Percentiles rank a stretch among this genome's conserved stretches.
phyloP scores from a whole-genome alignment of 2,888 invertebrate genomes.

The Stramonita haemastoma region DNA sequence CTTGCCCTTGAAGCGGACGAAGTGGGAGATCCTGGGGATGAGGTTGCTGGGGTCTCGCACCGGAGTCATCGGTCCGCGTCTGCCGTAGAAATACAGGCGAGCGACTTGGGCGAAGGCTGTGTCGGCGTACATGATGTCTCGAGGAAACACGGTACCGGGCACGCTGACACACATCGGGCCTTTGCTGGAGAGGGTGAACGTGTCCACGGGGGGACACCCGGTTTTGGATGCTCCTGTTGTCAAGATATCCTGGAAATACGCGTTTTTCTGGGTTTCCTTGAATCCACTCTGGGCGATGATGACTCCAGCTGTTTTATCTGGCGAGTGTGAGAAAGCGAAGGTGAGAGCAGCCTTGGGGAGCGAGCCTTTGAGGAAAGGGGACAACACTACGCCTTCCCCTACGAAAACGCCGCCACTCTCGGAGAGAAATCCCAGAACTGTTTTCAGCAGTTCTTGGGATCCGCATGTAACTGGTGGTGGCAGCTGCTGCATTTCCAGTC shows the following conservation, averaged over 20 bases:
- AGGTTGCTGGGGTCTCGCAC: background rate
- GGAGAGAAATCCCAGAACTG: slow-evolving; percentile 24
- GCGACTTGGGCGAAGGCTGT: background rate
- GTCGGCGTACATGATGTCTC: background rate
- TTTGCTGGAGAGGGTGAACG: background rate
- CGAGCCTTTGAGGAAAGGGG: background rate
- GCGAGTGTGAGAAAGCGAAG: too few species aligned
- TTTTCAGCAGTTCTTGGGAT: background rate
- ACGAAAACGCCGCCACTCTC: slow-evolving; percentile 35
- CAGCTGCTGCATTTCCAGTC: background rate
- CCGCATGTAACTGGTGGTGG: background rate
- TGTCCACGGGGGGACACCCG: background rate
- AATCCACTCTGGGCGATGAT: background rate
- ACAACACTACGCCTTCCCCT: slow-evolving; percentile 13
- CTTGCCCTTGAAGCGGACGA: background rate
- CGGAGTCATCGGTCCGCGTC: background rate
- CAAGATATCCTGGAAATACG: too few species aligned
- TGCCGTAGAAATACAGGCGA: background rate
- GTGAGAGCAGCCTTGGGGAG: background rate
- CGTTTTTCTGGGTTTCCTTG: too few species aligned
- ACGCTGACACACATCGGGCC: background rate
- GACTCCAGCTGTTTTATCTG: background rate
- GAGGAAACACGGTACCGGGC: background rate
- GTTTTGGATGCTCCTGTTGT: too few species aligned
- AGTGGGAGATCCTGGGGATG: background rate